A percentile compares a stretch with the other conserved stretches of the same genome.
Evolutionary conservation across 2,797 vertebrate genomes (phyloP).

Genomic region (Lepilemur ruficaudatus): DNA sequence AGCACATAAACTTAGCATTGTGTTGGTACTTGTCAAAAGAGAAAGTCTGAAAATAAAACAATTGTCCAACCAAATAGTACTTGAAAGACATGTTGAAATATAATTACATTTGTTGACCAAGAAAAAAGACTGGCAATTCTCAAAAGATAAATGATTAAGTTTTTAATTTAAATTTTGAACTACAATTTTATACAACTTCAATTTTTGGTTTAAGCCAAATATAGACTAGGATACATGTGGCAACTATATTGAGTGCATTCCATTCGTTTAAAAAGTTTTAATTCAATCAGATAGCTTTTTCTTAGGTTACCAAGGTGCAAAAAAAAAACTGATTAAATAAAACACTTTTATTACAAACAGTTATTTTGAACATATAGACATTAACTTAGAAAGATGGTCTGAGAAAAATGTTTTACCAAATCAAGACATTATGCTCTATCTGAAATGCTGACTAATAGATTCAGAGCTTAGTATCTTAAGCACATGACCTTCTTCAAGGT

Average conservation of each 20-base stretch:
- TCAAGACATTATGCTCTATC: background rate
- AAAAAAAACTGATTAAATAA: background rate
- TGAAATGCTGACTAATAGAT: background rate
- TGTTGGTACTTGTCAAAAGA: background rate
- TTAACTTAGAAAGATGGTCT: slow-evolving; percentile 2
- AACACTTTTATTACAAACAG: slow-evolving; percentile 1
- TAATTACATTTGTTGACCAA: background rate
- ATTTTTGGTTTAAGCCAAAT: slow-evolving; percentile 27
- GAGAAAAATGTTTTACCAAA: slow-evolving; percentile 38
- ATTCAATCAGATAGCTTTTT: background rate
- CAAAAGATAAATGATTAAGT: slow-evolving; percentile 24
- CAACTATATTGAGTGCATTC: background rate
- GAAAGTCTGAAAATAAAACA: slow-evolving; percentile 40
- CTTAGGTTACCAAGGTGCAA: background rate
- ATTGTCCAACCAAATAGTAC: slow-evolving; percentile 16
- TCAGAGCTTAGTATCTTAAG: background rate
- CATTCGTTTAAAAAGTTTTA: background rate
- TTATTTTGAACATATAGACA: slow-evolving; percentile 10
- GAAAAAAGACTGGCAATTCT: background rate
- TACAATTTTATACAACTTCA: slow-evolving; percentile 17
- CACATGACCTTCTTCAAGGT: background rate
- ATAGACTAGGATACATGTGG: background rate
- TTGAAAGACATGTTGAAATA: slow-evolving; percentile 31
- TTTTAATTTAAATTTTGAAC: slow-evolving; percentile 17
- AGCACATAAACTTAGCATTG: background rate